A percentile compares a stretch with the other conserved stretches of the same genome.
These are phyloP conservation scores for Volucella inanis DNA, from an alignment of 2,888 invertebrate genomes.

Conservation along the genomic window DNA sequence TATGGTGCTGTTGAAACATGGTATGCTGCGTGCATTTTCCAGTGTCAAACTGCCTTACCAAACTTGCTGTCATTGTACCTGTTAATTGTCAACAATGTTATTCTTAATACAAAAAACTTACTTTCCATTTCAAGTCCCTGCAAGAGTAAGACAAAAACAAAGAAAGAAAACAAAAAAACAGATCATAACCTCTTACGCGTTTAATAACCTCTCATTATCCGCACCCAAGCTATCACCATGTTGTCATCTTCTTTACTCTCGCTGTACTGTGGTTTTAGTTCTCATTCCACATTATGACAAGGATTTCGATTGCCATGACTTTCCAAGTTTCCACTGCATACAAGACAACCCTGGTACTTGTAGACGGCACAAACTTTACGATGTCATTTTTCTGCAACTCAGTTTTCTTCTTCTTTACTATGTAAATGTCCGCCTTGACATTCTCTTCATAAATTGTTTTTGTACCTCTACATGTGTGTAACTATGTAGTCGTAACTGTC, in stretches of 20 bases:
- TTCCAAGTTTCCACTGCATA: conserved; percentile 39
- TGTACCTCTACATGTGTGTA: not conserved
- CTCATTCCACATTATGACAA: conserved; percentile 39
- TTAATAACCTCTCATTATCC: conserved; percentile 58
- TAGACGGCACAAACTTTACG: conserved; percentile 54
- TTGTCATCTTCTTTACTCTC: conserved; percentile 28
- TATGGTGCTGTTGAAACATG: no score
- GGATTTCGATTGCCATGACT: conserved; percentile 56
- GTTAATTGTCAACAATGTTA: no score
- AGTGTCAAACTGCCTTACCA: not conserved
- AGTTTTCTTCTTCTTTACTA: conserved; percentile 29
- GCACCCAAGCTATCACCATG: conserved; percentile 43
- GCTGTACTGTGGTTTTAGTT: conserved; percentile 48
- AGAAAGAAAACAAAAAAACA: not conserved
- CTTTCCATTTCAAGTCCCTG: conserved; percentile 23
- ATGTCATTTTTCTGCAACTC: conserved; percentile 48
- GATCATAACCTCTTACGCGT: conserved; percentile 47
- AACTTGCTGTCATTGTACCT: no score
- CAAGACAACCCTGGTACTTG: not conserved
- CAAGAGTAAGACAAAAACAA: not conserved
- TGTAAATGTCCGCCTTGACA: conserved; percentile 19
- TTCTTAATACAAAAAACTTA: not conserved
- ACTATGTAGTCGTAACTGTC: not conserved
- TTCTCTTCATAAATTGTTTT: conserved; percentile 20
- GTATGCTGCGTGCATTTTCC: not conserved